Evolutionary conservation across 2,797 vertebrate genomes (phyloP).

Genomic region (Acridotheres tristis): DNA sequence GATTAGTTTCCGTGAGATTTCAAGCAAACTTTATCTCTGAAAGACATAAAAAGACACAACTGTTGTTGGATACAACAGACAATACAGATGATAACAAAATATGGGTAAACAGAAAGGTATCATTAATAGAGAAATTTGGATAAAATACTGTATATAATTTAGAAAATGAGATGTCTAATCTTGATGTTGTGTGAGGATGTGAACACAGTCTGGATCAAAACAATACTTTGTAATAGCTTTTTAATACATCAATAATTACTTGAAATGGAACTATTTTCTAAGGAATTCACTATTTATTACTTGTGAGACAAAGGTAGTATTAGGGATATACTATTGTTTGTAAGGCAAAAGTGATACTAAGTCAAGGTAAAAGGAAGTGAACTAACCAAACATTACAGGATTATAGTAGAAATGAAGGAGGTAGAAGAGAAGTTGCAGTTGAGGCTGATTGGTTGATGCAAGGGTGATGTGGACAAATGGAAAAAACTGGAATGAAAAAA

Average conservation of each 20-base stretch:
- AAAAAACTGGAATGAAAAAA: neutral
- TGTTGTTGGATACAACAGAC: neutral
- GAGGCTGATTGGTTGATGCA: neutral
- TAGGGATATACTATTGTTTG: neutral
- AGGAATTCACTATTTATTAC: neutral
- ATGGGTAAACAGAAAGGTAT: neutral
- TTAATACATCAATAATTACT: neutral
- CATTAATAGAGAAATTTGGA: neutral
- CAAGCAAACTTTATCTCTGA: neutral
- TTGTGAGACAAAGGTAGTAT: neutral
- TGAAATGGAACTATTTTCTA: neutral
- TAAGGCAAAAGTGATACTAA: neutral
- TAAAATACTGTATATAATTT: neutral
- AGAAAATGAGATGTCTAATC: neutral
- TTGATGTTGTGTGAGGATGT: neutral
- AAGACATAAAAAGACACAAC: neutral
- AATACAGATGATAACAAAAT: neutral
- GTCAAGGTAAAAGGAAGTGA: neutral
- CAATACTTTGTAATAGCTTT: neutral
- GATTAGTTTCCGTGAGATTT: neutral
- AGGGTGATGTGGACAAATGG: neutral
- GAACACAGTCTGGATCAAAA: neutral
- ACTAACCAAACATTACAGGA: neutral
- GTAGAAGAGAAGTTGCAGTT: neutral
- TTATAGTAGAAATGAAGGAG: neutral